A percentile compares a stretch with the other conserved stretches of the same genome.
phyloP scores from a whole-genome alignment of 2,113 vertebrate genomes.

The Glaucomys volans region DNA sequence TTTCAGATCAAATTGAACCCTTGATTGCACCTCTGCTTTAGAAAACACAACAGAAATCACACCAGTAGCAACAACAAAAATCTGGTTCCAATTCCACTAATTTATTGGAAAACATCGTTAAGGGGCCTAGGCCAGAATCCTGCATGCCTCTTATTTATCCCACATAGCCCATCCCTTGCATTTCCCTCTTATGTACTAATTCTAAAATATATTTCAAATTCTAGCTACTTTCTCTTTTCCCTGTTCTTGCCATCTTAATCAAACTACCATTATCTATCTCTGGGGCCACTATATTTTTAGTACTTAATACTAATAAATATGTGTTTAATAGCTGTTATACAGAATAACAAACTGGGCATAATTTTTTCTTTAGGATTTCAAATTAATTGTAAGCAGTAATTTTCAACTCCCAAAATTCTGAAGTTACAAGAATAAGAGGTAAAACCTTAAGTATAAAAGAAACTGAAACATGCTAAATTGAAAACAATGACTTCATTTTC shows the following conservation, averaged over 20 bases:
- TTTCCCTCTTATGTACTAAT: background rate
- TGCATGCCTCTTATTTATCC: slow-evolving; percentile 10
- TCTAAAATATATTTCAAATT: slow-evolving; percentile 46
- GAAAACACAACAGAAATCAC: background rate
- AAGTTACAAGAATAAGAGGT: slow-evolving; percentile 42
- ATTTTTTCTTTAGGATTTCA: slow-evolving; percentile 50
- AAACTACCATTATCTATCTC: background rate
- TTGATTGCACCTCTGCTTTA: background rate
- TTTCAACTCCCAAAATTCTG: slow-evolving; percentile 29
- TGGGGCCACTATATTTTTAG: background rate
- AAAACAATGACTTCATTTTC: background rate
- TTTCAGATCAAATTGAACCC: slow-evolving; percentile 41
- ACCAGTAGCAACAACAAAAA: background rate
- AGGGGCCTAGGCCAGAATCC: background rate
- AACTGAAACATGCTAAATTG: background rate
- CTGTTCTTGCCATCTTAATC: background rate
- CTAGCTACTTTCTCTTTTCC: background rate
- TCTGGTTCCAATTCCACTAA: background rate
- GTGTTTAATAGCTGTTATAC: background rate
- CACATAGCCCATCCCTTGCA: background rate
- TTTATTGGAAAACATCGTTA: background rate
- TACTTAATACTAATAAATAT: background rate
- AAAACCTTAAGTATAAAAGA: slow-evolving; percentile 30
- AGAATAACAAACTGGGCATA: background rate
- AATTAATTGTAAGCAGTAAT: slow-evolving; percentile 41